phyloP scores from a whole-genome alignment of 2,888 invertebrate genomes.

The Caenorhabditis doughertyi region DNA sequence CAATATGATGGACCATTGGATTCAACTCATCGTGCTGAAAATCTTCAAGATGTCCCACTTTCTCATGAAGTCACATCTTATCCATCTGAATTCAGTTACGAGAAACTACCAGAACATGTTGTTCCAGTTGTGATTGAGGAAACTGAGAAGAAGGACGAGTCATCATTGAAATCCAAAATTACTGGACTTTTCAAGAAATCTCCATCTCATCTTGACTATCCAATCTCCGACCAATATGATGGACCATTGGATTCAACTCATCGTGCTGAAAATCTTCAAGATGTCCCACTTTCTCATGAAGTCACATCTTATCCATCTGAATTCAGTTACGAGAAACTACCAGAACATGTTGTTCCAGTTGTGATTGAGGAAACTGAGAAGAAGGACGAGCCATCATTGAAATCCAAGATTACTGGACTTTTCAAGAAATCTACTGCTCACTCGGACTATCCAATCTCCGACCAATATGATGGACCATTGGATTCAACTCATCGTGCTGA shows the following conservation, averaged over 20 bases:
- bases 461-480: constrained; percentile 66
- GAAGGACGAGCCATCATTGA: constrained; percentile 43
- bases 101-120: constrained; percentile 38
- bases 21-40: constrained; percentile 50
- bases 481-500: constrained; percentile 53
- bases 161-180: constrained; percentile 55
- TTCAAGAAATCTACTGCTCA: constrained; percentile 66
- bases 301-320: constrained; percentile 47
- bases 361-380: constrained; percentile 41
- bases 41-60: constrained; percentile 63
- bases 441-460: constrained; percentile 67
- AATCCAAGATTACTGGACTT: constrained; percentile 55
- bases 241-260: constrained; percentile 67
- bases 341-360: constrained; percentile 50
- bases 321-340: constrained; percentile 46
- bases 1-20: constrained; percentile 68
- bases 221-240: constrained; percentile 63
- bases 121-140: constrained; percentile 56
- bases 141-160: constrained; percentile 49
- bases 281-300: constrained; percentile 61
- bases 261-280: constrained; percentile 63
- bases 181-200: constrained; percentile 70
- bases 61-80: constrained; percentile 45
- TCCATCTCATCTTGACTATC: constrained; percentile 68
- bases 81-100: constrained; percentile 45